Evolutionary conservation across 2,797 vertebrate genomes (phyloP), one percentile per base, ranked within the genome.

Genomic region (Lithobates sylvaticus): DNA sequence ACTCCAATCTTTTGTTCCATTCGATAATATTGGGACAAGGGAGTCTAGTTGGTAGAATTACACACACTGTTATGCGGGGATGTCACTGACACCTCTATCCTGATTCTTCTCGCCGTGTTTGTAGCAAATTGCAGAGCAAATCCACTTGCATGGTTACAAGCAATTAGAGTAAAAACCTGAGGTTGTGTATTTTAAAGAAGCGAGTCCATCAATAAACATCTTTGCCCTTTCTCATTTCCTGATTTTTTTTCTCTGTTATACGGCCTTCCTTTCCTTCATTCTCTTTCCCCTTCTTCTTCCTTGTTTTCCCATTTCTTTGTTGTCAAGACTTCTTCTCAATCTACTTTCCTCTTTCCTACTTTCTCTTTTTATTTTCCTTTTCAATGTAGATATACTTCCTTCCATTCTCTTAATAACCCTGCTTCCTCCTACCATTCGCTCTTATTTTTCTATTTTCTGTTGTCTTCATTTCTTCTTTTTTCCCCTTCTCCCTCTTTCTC

Each of bases 1-100:
- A 47, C 68, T 68, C 71, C 64, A 71, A 50, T 86, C 65, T 76
- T 75, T 71, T 76, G 73, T 70, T 79, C 58, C 27, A n/a, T 50
- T 70, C 29, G 42, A 70, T 70, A 39, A 65, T 27, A 39, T 13
- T 61, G 64, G 70, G n/a, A 80, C 50, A 76, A 61, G 44, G 50
- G 4, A 68, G 36, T 74, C 32, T 64, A 81, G 23, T 36, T 21
- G 36, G 2, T 68, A 15, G 70, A 73, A 29, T 50, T 26, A 54
- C 36, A 68, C 58, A 23, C 10, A 39, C 69, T 74, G 68, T 70
- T 76, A 69, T 76, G 67, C 23, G 16, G 64, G 15, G 42, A 65
- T 50, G 39, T 68, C 69, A 79, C 47, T 77, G 44, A 50, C 70
- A 70, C 36, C 76, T 73, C 67, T 85, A 65, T 68, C 77, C 72